phyloP scores from a whole-genome alignment of 2,888 invertebrate species.

The Rugalucina vietnamica region DNA sequence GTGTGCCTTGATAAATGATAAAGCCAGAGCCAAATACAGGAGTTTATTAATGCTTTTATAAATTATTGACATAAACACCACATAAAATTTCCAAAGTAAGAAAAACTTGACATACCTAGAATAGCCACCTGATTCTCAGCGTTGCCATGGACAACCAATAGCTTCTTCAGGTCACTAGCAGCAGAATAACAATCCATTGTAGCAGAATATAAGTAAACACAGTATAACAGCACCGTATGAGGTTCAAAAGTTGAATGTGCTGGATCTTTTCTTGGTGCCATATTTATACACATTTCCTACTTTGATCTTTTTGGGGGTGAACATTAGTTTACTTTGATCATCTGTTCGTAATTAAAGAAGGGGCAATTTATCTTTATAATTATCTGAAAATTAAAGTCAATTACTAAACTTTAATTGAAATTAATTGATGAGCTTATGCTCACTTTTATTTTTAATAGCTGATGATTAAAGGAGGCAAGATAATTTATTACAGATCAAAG shows the following conservation, averaged over 20 bases:
- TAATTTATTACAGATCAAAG: neutral
- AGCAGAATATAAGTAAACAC: neutral
- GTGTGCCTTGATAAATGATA: too few relatives aligned
- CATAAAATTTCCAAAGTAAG: neutral
- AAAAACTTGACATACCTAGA: slow-evolving; percentile 27
- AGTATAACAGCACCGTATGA: neutral
- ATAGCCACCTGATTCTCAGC: slow-evolving; percentile 12
- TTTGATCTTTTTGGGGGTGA: neutral
- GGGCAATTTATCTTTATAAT: neutral
- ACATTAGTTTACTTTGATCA: neutral
- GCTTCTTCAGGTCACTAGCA: slow-evolving; percentile 5
- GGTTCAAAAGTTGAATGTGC: neutral
- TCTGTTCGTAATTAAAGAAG: neutral
- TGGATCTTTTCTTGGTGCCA: neutral
- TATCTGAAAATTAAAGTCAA: neutral
- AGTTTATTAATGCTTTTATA: too few relatives aligned
- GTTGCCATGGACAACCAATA: slow-evolving; percentile 26
- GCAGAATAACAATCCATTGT: slow-evolving; percentile 1
- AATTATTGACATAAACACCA: neutral
- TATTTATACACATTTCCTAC: neutral
- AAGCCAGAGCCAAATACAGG: too few relatives aligned
- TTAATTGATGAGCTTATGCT: slow-evolving; percentile 3
- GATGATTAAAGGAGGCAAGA: neutral
- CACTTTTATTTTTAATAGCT: neutral
- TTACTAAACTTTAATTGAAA: neutral